Base-by-base conservation (phyloP, 2,888 invertebrate species). In the Monopis laevigella region DNA sequence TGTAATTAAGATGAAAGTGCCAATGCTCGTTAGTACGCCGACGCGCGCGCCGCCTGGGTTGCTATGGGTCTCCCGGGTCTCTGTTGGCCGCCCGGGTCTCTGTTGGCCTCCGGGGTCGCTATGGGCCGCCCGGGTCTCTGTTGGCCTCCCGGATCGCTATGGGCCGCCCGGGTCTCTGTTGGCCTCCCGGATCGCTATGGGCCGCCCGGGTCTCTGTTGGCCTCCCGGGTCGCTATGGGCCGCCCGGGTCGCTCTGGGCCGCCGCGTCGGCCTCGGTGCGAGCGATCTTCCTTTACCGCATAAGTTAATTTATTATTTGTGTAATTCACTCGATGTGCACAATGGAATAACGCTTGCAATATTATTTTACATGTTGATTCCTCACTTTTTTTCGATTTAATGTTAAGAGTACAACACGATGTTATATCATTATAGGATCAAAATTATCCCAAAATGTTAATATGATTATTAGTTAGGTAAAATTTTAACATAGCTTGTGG, bases 401-500 rank as follows among this genome's bases (percentile, higher is more conserved):
- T 77, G 58, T 80, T 82, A 82, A 82, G 82, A 81, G 81, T 82
- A 82, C 81, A 82, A 81, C 80, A 75, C 75, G 77, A 73, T 80
- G 71, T 73, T 71, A 77, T 80, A 80, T 81, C 81, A 80, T 71
- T 75, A 73, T 80, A 82, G 81, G 80, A 82, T 82, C 82, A 82
- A 82, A 81, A 75, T 81, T 82, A 81, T 75, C 82, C 82, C 78
- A 82, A n/a, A 82, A 81, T 74, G 77, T 77, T 78, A 78, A 77
- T 77, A 75, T n/a, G n/a, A n/a, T 72, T 67, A 75, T 77, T 82
- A 82, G 75, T 72, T 81, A 82, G 74, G 70, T 71, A 64, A 80
- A 75, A 72, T 73, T 75, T 82, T 72, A 77, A 77, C 65, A 73
- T 82, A 82, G 81, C 80, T 82, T 80, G 73, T 80, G 81, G 81